phyloP scores from a whole-genome alignment of 2,113 vertebrate species.

The Todiramphus saurophagus region DNA sequence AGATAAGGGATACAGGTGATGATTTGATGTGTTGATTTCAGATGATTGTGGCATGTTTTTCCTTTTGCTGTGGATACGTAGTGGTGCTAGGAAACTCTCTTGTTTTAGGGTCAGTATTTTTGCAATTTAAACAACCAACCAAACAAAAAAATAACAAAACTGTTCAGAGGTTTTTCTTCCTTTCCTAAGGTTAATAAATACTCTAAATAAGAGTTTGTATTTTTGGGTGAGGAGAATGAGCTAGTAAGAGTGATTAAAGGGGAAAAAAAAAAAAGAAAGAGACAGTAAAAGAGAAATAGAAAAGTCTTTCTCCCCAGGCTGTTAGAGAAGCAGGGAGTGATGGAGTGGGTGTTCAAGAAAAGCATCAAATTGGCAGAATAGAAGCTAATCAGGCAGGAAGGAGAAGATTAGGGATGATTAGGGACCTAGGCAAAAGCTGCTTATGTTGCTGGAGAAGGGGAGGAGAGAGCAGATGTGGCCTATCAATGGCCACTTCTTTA shows the following conservation, averaged over 20 bases:
- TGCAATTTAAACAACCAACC: not conserved
- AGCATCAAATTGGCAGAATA: conserved; percentile 14
- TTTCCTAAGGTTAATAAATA: not conserved
- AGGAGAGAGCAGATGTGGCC: not conserved
- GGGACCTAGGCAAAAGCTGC: not conserved
- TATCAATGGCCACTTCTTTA: not conserved
- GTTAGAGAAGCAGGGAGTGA: not conserved
- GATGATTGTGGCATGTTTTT: not conserved
- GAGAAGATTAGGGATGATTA: conserved; percentile 30
- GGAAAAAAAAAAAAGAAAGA: fast-evolving
- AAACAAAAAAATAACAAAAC: too few relatives aligned
- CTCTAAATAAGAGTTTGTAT: not conserved
- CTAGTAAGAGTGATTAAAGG: not conserved
- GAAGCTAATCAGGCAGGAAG: conserved; percentile 43
- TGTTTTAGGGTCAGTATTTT: not conserved
- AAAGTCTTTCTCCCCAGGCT: not conserved
- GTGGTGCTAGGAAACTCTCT: not conserved
- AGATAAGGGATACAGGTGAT: not conserved
- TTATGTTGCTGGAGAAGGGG: not conserved
- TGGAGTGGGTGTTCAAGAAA: conserved; percentile 23
- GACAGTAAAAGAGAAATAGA: not conserved
- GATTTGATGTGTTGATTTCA: not conserved
- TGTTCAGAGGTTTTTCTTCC: not conserved
- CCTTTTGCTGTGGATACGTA: not conserved
- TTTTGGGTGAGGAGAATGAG: not conserved